Percentiles rank a stretch among this genome's conserved stretches.
Conservation (phyloP, 1,140 invertebrate genomes). For the Heliconius nattereri region DNA sequence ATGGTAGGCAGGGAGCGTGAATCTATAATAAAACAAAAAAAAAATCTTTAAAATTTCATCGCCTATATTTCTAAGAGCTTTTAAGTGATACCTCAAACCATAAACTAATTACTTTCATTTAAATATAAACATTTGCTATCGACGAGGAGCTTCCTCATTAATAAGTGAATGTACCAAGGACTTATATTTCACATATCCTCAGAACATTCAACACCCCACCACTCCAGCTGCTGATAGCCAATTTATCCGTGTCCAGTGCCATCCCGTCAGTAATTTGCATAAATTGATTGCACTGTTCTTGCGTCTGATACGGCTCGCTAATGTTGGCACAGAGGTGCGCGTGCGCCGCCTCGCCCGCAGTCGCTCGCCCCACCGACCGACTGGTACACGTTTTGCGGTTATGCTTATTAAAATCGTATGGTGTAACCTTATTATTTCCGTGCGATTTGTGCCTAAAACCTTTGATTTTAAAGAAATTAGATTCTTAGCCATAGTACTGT, state of each 20-base stretch:
- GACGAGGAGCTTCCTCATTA: not conserved
- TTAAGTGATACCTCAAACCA: not conserved
- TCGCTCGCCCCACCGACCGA: conserved; percentile 71
- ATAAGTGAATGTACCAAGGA: conserved; percentile 16
- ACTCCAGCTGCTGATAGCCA: conserved; percentile 54
- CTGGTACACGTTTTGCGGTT: conserved; percentile 71
- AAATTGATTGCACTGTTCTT: conserved; percentile 71
- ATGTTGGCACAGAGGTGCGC: conserved; percentile 53
- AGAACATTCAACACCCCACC: conserved; percentile 25
- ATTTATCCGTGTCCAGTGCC: conserved; percentile 59
- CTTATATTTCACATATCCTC: conserved; percentile 31
- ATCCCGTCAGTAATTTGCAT: conserved; percentile 74
- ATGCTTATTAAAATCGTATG: conserved; percentile 68
- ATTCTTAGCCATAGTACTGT: conserved; percentile 24
- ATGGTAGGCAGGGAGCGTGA: too few relatives aligned
- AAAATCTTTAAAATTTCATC: not conserved
- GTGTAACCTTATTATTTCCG: conserved; percentile 42
- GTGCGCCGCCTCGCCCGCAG: conserved; percentile 56
- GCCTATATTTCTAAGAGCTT: not conserved
- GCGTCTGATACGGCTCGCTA: conserved; percentile 55
- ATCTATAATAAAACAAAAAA: too few relatives aligned
- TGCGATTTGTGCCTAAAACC: conserved; percentile 36
- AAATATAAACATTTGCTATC: not conserved
- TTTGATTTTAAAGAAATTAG: conserved; percentile 36
- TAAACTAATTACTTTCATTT: not conserved